Base-by-base conservation (phyloP, 2,888 invertebrate species). In the Augochlorella aurata region DNA sequence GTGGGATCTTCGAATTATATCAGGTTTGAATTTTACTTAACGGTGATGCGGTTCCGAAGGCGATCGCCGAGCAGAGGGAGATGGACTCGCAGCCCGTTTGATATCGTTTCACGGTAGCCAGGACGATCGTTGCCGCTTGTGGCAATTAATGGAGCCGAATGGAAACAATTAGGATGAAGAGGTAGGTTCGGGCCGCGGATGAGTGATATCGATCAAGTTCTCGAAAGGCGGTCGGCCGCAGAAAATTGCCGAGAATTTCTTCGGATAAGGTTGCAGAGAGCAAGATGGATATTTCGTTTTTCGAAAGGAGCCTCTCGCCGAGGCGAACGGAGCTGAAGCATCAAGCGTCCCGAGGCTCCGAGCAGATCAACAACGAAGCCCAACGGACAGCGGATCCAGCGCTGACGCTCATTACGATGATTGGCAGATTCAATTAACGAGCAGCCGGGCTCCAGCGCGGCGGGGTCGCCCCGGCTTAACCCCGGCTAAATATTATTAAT, bases 351-450 rank as follows among this genome's bases (percentile, higher is more conserved):
- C 67, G 73, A 21, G 67, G 81, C 81, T 71, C 70, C 71, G 75
- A 79, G 83, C 67, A 68, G 87, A 85, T 87, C 86, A 86, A 85
- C 85, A 86, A 84, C 83, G 85, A 88, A 77, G 88, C 24, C 38
- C 29, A 85, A 79, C 87, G 88, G 87, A 90, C 88, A 89, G 90
- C 87, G 89, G 89, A 89, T 89, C 90, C 86, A 86, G 86, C 88
- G 95, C 95, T 95, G 92, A 94, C 94, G 95, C 96, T 96, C 95
- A 96, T 96, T 96, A 96, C 95, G 95, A 95, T 96, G 96, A 96
- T 96, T 96, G 96, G 96, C 96, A 96, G 95, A 95, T 96, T 96
- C 96, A 96, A 96, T 96, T 96, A 96, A 96, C 93, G 90, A 87
- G 88, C 89, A 88, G 86, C 79, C 89, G 79, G 82, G 86, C 88